Evolutionary conservation across 1,140 invertebrate genomes (phyloP), one percentile per base, ranked within the genome.

Genomic region (Eriosoma lanigerum): DNA sequence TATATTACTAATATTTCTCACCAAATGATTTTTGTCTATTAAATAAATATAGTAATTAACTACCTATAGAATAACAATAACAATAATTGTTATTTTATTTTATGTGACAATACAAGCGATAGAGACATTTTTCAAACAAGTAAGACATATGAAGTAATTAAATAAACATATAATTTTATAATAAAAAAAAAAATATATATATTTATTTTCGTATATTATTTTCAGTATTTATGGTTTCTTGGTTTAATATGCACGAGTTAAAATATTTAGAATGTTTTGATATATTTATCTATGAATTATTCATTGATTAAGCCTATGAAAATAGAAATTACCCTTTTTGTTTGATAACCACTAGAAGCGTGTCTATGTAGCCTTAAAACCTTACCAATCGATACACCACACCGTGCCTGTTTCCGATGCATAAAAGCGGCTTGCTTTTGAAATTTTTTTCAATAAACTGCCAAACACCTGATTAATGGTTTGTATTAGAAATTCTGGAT

Each of bases 201-300:
- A n/a, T n/a, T n/a, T n/a, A n/a, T n/a, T n/a, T n/a, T n/a, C n/a
- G n/a, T n/a, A n/a, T n/a, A n/a, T n/a, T 29, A 60, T 26, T 60
- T 60, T 60, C 12, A 60, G 26, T 24, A 60, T 26, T 60, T 60
- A 6, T 26, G n/a, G 24, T 29, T 26, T 26, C 24, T 60, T 21
- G 21, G 21, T 1, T 60, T 29, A 6, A 60, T 29, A 29, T 17
- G 17, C 13, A 0, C n/a, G n/a, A n/a, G n/a, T n/a, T n/a, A n/a
- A n/a, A n/a, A n/a, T n/a, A n/a, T n/a, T n/a, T n/a, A n/a, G n/a
- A n/a, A n/a, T n/a, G n/a, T n/a, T n/a, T n/a, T n/a, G n/a, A n/a
- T n/a, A n/a, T n/a, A n/a, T n/a, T n/a, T n/a, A 24, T 46, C 5
- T 24, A 72, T 72, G 48, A 50, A 72, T 72, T n/a, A 72, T 72